Base-by-base conservation (phyloP, 2,888 invertebrate genomes). In the Cenopis cana region DNA sequence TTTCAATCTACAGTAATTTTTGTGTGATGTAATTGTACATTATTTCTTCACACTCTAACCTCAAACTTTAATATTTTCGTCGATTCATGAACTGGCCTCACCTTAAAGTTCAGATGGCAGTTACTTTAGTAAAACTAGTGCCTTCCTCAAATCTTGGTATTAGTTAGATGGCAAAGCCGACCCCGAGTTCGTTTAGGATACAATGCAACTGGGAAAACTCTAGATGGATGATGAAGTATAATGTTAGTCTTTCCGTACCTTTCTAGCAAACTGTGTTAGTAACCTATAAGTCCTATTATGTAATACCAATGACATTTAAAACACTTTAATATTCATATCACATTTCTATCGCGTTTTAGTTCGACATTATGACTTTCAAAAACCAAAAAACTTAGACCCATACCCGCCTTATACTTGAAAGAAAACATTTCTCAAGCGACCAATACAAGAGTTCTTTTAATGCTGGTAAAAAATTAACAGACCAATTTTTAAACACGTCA, bases 261-360 rank as follows among this genome's bases (percentile, higher is more conserved):
- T 71, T 71, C 70, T 66, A 66, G 14, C 41, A 41, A 68, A 52
- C 14, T 14, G 55, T 41, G 41, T 55, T 57, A 29, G 65, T 70
- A 24, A 29, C 49, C 46, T 46, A 55, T 65, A 24, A 54, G n/a
- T n/a, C 20, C n/a, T 36, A 61, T 70, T 57, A 71, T 67, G 67
- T 50, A 55, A 67, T 50, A 24, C 54, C 20, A 17, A 61, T 61
- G 67, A 71, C 67, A 71, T 71, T 67, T 46, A 67, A 71, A 67
- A 67, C 54, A 18, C 38, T 10, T 76, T 77, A 74, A 72, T 77
- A 77, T 78, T 77, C 79, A 78, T 76, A 81, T 76, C 73, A 75
- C 75, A 75, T 68, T 71, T 69, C 64, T 73, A 76, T 81, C 75
- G 80, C 78, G 79, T 71, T 71, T 71, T 66, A 54, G 55, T 55